These are phyloP conservation scores for Lagorchestes hirsutus DNA, from an alignment of 2,797 vertebrate genomes.

Conservation along the genomic window DNA sequence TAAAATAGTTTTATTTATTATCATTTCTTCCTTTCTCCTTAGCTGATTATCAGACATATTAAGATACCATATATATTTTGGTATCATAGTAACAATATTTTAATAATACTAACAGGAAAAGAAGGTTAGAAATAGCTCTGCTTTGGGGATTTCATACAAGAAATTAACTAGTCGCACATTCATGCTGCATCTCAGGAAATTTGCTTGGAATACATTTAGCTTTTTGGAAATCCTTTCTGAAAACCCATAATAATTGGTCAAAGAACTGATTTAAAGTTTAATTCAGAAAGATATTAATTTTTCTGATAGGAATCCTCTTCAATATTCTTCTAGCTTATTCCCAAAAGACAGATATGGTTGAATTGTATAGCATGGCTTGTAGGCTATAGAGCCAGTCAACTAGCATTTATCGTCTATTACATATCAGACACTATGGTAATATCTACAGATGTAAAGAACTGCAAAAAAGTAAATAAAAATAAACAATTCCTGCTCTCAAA, in stretches of 20 bases:
- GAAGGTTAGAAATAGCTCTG: neutral
- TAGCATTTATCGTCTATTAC: neutral
- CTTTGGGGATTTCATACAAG: conserved; percentile 21
- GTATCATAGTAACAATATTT: neutral
- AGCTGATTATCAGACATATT: neutral
- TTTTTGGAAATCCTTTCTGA: conserved; percentile 42
- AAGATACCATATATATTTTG: neutral
- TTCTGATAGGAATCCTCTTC: neutral
- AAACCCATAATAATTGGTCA: conserved; percentile 54
- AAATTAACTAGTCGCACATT: neutral
- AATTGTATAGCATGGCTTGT: neutral
- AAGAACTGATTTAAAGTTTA: conserved; percentile 48
- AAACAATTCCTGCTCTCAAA: neutral
- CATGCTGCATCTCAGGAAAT: conserved; percentile 15
- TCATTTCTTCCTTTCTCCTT: neutral
- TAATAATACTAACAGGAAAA: neutral
- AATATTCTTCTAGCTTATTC: conserved; percentile 45
- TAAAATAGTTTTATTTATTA: neutral
- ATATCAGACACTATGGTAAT: neutral
- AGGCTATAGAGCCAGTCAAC: neutral
- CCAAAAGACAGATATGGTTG: conserved; percentile 5
- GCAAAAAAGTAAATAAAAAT: neutral
- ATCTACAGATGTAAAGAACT: neutral
- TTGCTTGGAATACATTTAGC: neutral
- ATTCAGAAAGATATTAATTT: conserved; percentile 57